Base-by-base conservation (phyloP, 1,140 invertebrate genomes). In the Mycetomoellerius zeteki region DNA sequence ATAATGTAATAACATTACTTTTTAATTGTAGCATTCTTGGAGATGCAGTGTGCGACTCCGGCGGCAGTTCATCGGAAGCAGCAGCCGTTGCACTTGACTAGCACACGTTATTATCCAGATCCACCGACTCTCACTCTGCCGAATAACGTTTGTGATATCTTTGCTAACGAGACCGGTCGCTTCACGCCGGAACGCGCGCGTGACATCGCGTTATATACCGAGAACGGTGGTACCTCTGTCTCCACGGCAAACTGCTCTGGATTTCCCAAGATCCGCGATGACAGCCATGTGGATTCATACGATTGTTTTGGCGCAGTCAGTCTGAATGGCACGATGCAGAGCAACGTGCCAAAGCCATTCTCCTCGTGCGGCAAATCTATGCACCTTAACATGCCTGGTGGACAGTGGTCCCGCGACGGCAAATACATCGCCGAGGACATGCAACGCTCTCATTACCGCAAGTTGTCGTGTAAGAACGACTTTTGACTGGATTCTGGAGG, bases 361-460 rank as follows among this genome's bases (percentile, higher is more conserved):
- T 96, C 95, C 69, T 96, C 96, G 0, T 95, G 95, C 78, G 96
- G 96, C 33, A 84, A 94, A 47, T 95, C 94, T 4, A 96, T 96
- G 19, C 96, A 97, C 91, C 92, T 97, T 3, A 97, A 97, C 87
- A 97, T 98, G 97, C 97, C 97, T 0, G 97, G 97, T 1, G 97
- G 97, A 2, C 96, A 97, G 85, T 97, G 96, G 96, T 96, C 96
- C 3, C 96, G 97, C 91, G 96, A 96, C 82, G 94, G 96, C 47
- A 97, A 97, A 93, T 97, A 97, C 89, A 94, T 97, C 21, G 96
- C 97, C 27, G 96, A 97, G 78, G 96, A 97, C 87, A 95, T 97
- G 91, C 96, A 97, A 62, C 96, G 95, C 73, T 96, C 96, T 1
- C 96, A 97, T 92, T 96, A 96, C 37, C 71, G 85, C n/a, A 75